phyloP scores from a whole-genome alignment of 30 jellyfish, hydroid and myxozoan species.

The Clytia hemisphaerica region DNA sequence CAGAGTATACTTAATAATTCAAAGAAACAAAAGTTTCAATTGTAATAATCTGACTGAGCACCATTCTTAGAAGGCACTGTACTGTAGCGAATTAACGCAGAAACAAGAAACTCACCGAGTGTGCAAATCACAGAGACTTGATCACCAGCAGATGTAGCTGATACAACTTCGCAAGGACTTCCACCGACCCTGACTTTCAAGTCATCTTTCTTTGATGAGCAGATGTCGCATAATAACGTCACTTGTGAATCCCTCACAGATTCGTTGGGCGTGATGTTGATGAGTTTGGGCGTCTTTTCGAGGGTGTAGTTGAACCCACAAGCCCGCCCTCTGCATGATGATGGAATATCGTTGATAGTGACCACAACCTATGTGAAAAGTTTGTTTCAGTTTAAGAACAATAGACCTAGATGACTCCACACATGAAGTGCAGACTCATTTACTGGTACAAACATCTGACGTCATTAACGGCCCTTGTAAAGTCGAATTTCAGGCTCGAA shows the following conservation, averaged over 20 bases:
- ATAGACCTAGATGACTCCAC: too few species aligned
- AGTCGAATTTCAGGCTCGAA: too few species aligned
- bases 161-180: slow-evolving; percentile 32
- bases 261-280: slow-evolving; percentile 48
- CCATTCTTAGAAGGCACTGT: too few species aligned
- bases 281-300: slow-evolving; percentile 49
- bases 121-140: slow-evolving; percentile 35
- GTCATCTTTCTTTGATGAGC: slow-evolving; percentile 25
- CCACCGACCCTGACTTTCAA: slow-evolving; percentile 53
- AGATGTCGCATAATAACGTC: slow-evolving; percentile 35
- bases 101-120: slow-evolving; percentile 41
- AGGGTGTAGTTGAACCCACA: slow-evolving; percentile 49
- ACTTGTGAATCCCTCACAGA: slow-evolving; percentile 42
- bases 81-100: too few species aligned
- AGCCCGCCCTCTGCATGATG: slow-evolving; percentile 47
- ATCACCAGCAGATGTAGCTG: slow-evolving; percentile 60
- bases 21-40: too few species aligned
- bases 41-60: too few species aligned
- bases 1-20: too few species aligned
- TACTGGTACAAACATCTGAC: too few species aligned
- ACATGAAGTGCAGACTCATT: too few species aligned
- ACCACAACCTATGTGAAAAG: slow-evolving; percentile 56
- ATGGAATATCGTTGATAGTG: slow-evolving; percentile 56
- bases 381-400: too few species aligned
- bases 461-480: too few species aligned